Evolutionary conservation across 2,888 invertebrate genomes (phyloP).

Genomic region (Papilio elwesi): DNA sequence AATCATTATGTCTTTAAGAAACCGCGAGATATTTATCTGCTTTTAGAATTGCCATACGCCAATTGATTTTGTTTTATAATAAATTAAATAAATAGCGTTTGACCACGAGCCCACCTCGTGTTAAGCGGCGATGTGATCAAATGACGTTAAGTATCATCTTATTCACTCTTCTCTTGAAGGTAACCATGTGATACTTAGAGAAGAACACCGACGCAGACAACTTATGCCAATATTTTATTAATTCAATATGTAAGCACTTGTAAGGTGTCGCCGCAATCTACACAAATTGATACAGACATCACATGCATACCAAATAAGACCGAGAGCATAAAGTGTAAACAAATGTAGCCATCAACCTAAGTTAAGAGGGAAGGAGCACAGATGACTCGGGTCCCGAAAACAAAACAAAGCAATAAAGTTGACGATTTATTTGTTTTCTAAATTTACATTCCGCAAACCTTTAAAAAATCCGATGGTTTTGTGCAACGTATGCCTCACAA

Average conservation of each 20-base stretch:
- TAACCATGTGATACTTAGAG: not conserved
- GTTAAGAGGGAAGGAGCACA: constrained; percentile 3
- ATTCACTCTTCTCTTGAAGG: no score
- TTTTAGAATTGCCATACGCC: no score
- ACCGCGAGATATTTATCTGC: no score
- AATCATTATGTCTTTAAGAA: no score
- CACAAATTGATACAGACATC: not conserved
- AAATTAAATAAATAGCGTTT: no score
- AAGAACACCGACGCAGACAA: not conserved
- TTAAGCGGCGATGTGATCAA: no score
- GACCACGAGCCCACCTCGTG: no score
- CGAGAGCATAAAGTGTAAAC: not conserved
- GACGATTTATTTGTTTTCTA: constrained; percentile 9
- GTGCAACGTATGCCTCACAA: no score
- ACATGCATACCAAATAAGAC: constrained; percentile 12
- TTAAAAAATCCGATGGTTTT: no score
- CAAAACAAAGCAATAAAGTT: constrained; percentile 16
- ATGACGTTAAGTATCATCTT: no score
- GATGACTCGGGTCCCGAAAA: constrained; percentile 1
- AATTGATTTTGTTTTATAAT: no score
- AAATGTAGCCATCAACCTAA: constrained; percentile 3
- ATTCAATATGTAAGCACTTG: not conserved
- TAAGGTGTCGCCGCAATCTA: constrained; percentile 1
- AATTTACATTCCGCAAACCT: no score
- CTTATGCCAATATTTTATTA: not conserved